These are phyloP conservation scores for Adoxophyes honmai DNA, from an alignment of 1,140 invertebrate species.

Conservation along the genomic window DNA sequence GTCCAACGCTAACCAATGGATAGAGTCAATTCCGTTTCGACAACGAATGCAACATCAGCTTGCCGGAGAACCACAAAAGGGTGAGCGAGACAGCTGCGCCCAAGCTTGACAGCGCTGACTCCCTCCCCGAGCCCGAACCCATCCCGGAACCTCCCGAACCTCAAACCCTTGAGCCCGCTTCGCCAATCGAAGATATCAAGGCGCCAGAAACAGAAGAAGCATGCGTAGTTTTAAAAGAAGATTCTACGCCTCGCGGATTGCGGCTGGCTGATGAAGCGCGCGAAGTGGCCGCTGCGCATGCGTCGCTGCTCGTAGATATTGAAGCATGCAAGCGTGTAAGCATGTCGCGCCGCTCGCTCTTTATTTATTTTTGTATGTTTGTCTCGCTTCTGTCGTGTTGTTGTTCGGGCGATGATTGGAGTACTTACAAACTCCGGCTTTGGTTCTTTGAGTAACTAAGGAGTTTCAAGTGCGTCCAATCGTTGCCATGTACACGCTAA, in stretches of 20 bases:
- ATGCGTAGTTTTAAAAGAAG: conserved; percentile 66
- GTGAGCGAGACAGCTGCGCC: conserved; percentile 84
- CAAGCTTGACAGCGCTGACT: conserved; percentile 60
- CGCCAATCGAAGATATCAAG: conserved; percentile 45
- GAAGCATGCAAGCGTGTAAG: conserved; percentile 78
- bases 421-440: too few relatives aligned
- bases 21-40: conserved; percentile 99
- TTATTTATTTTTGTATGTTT: conserved; percentile 33
- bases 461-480: neutral
- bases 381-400: conserved; percentile 34
- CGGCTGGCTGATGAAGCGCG: conserved; percentile 62
- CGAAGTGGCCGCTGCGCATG: conserved; percentile 71
- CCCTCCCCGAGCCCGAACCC: conserved; percentile 28
- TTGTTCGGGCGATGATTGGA: conserved; percentile 1
- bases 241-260: conserved; percentile 60
- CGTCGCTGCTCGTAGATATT: conserved; percentile 73
- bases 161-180: conserved; percentile 41
- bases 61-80: conserved; percentile 96
- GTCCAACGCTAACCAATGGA: conserved; percentile 64
- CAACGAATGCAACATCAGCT: conserved; percentile 97
- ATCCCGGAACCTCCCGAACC: conserved; percentile 31
- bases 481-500: neutral
- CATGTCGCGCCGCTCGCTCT: conserved; percentile 69
- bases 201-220: conserved; percentile 43
- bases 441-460: too few relatives aligned